Conservation (phyloP, 2,113 vertebrate genomes). For the Equus quagga region DNA sequence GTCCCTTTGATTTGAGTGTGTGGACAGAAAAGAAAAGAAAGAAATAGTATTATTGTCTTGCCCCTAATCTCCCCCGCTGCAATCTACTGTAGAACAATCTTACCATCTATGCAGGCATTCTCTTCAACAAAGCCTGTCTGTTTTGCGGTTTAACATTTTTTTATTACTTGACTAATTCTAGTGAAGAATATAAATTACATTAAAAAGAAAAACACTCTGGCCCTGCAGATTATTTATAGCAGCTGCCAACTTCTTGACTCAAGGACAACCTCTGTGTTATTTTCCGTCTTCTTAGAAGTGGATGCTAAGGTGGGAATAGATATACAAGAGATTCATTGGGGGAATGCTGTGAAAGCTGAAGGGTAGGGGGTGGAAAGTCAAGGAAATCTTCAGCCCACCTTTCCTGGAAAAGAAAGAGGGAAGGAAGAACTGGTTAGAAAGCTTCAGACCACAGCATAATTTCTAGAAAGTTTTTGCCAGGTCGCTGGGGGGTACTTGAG, state of each 20-base stretch:
- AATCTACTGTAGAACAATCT: background rate
- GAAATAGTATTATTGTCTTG: rapidly evolving
- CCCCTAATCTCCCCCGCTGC: background rate
- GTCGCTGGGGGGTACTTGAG: background rate
- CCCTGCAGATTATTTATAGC: background rate
- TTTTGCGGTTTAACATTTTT: background rate
- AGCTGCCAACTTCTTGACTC: background rate
- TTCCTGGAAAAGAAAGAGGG: background rate
- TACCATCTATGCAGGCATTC: background rate
- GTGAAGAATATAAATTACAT: background rate
- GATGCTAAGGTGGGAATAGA: background rate
- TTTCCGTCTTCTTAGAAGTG: background rate
- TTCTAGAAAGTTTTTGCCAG: background rate
- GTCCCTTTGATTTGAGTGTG: background rate
- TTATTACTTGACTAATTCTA: background rate
- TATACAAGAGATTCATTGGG: background rate
- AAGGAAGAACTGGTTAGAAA: background rate
- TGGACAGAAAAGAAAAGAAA: background rate
- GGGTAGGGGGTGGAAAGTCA: background rate
- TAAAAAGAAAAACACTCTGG: too few species aligned
- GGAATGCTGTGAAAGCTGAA: too few species aligned
- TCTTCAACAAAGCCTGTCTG: background rate
- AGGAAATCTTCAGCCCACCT: background rate
- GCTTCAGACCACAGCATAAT: background rate
- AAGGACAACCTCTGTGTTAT: background rate